Conservation (phyloP, 1,140 invertebrate genomes). For the Magallana gigas region DNA sequence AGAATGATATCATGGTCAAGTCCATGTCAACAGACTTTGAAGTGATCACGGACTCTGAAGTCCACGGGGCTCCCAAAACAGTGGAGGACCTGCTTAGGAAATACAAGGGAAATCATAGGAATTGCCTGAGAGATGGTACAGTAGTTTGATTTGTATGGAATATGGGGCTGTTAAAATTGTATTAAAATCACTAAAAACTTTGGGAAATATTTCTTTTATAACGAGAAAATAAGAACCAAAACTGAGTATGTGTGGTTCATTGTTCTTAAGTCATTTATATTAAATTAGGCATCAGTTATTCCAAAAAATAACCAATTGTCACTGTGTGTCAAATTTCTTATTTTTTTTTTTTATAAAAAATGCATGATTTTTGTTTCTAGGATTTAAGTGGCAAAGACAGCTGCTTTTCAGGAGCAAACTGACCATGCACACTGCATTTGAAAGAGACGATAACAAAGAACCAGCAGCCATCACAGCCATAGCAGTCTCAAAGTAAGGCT, state of each 20-base stretch:
- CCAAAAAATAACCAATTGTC: too few relatives aligned
- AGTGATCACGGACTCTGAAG: slow-evolving; percentile 77
- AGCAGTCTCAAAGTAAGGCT: slow-evolving; percentile 78
- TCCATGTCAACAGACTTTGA: slow-evolving; percentile 89
- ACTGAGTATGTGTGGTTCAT: too few relatives aligned
- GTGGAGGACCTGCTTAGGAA: slow-evolving; percentile 68
- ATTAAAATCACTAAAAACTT: too few relatives aligned
- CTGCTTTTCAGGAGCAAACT: slow-evolving; percentile 96
- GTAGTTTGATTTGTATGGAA: slow-evolving; percentile 53
- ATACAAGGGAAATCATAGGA: slow-evolving; percentile 69
- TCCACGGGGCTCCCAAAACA: slow-evolving; percentile 69
- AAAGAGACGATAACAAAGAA: slow-evolving; percentile 96
- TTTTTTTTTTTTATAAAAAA: too few relatives aligned
- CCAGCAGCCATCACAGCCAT: slow-evolving; percentile 97
- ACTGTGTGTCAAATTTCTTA: too few relatives aligned
- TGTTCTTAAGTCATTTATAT: too few relatives aligned
- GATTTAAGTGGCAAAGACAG: slow-evolving; percentile 94
- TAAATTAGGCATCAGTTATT: too few relatives aligned
- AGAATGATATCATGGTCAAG: slow-evolving; percentile 43
- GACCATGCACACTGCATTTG: slow-evolving; percentile 99
- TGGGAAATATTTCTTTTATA: too few relatives aligned
- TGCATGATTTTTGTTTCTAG: slow-evolving; percentile 74
- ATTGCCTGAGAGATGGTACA: slow-evolving; percentile 75
- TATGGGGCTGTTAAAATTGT: too few relatives aligned
- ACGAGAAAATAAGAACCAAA: too few relatives aligned